phyloP scores from a whole-genome alignment of 2,797 vertebrate species.

The Martes flavigula region DNA sequence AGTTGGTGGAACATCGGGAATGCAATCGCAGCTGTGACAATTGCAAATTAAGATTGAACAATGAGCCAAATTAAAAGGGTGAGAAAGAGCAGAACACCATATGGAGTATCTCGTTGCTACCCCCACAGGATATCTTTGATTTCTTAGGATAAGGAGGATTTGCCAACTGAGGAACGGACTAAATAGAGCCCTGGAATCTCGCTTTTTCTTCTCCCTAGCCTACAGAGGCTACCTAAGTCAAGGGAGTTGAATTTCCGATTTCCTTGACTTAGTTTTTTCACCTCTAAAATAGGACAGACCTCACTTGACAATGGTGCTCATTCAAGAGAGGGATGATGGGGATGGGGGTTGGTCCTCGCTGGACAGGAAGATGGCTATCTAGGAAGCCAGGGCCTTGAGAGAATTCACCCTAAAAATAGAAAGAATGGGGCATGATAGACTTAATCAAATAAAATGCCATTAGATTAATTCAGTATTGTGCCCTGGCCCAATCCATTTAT shows the following conservation, averaged over 20 bases:
- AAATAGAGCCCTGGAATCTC: conserved; percentile 28
- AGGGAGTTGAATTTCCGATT: not conserved
- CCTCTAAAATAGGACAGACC: not conserved
- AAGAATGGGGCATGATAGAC: not conserved
- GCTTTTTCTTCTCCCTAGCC: not conserved
- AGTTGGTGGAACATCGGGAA: conserved; percentile 66
- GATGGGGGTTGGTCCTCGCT: rapidly evolving
- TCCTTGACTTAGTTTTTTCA: not conserved
- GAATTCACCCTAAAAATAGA: not conserved
- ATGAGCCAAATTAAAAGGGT: conserved; percentile 76
- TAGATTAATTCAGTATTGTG: not conserved
- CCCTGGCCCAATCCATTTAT: not conserved
- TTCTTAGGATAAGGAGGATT: conserved; percentile 46
- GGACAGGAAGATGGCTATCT: not conserved
- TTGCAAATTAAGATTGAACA: conserved; percentile 80
- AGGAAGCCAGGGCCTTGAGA: not conserved
- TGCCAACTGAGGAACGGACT: conserved; percentile 35
- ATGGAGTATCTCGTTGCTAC: conserved; percentile 49
- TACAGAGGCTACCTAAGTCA: not conserved
- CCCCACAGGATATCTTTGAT: conserved; percentile 61
- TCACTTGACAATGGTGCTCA: not conserved
- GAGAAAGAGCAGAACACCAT: conserved; percentile 74
- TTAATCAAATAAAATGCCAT: not conserved
- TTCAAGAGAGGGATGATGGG: not conserved
- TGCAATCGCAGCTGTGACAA: conserved; percentile 75